These are phyloP conservation scores for Nothoprocta perdicaria DNA, from an alignment of 2,113 vertebrate genomes.

Conservation along the genomic window DNA sequence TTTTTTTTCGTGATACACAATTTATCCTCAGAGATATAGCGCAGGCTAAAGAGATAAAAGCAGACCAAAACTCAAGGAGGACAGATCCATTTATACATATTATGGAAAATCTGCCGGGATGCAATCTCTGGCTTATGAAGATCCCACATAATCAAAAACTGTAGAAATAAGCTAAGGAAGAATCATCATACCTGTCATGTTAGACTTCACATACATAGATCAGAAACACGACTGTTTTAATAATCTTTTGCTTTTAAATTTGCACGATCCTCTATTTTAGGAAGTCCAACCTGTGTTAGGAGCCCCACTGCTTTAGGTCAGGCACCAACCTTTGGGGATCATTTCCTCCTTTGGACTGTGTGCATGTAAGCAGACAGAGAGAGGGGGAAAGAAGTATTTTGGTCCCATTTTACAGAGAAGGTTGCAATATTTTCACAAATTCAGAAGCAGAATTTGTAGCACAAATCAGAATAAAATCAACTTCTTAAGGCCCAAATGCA, in stretches of 20 bases:
- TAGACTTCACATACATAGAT: background rate
- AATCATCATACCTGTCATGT: background rate
- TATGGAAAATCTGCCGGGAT: background rate
- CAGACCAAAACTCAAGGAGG: background rate
- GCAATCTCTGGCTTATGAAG: background rate
- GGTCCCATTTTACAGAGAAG: background rate
- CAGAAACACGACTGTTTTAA: background rate
- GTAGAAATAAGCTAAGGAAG: background rate
- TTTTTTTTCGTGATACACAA: background rate
- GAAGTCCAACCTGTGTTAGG: background rate
- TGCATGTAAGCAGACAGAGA: background rate
- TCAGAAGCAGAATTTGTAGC: background rate
- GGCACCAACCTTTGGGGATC: background rate
- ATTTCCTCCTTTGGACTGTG: background rate
- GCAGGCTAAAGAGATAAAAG: background rate
- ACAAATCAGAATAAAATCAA: background rate
- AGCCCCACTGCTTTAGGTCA: background rate
- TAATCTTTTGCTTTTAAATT: background rate
- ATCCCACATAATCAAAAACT: background rate
- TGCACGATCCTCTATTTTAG: background rate
- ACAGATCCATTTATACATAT: background rate
- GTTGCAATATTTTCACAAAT: background rate
- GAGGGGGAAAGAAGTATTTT: background rate
- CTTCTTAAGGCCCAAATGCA: background rate
- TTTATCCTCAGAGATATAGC: background rate